phyloP scores from a whole-genome alignment of 64 coral and sea anemone species.

The Acropora yongei region DNA sequence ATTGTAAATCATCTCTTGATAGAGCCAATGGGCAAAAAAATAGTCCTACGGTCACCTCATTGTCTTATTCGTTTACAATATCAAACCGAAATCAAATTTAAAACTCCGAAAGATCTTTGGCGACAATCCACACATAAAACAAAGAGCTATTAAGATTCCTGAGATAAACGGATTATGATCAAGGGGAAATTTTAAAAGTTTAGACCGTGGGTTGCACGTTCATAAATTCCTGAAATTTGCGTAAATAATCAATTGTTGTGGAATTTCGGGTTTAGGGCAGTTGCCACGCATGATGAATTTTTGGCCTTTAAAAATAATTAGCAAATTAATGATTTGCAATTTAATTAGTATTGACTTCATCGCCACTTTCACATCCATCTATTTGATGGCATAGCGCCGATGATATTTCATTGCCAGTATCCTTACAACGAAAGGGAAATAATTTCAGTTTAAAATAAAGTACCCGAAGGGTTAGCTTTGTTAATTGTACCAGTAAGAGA shows the following conservation, averaged over 20 bases:
- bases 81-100: neutral
- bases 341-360: constrained; percentile 18
- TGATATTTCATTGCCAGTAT: neutral
- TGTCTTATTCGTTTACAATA: too few species aligned
- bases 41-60: too few species aligned
- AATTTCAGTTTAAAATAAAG: neutral
- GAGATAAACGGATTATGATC: neutral
- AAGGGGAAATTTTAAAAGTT: neutral
- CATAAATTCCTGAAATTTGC: neutral
- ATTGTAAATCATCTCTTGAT: too few species aligned
- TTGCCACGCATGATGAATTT: neutral
- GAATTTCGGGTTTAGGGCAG: neutral
- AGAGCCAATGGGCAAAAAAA: too few species aligned
- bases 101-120: too few species aligned
- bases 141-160: neutral
- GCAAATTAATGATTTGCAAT: neutral
- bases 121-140: neutral
- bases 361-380: neutral
- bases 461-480: neutral
- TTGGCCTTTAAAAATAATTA: neutral
- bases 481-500: too few species aligned
- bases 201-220: neutral
- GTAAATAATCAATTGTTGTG: neutral
- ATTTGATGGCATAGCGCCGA: neutral
- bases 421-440: neutral